phyloP scores from a whole-genome alignment of 1,140 invertebrate genomes.

The Frieseomelitta varia region DNA sequence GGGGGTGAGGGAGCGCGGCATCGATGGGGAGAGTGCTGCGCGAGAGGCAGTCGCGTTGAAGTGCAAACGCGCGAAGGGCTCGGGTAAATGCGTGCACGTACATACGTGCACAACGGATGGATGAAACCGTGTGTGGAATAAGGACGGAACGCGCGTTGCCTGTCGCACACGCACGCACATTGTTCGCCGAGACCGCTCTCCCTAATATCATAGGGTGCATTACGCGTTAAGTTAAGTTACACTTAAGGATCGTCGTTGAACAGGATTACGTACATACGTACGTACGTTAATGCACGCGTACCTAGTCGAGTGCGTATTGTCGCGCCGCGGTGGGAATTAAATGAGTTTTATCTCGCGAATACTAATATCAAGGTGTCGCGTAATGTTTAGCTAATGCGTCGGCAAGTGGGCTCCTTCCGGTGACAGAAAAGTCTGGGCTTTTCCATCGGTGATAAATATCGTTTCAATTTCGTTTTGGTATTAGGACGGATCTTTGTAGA shows the following conservation, averaged over 20 bases:
- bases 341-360: conserved; percentile 23
- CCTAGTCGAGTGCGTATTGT: conserved; percentile 8
- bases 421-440: not conserved
- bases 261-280: conserved; percentile 44
- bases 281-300: conserved; percentile 39
- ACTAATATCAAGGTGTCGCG: conserved; percentile 12
- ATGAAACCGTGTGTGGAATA: not conserved
- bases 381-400: not conserved
- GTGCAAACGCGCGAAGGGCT: conserved; percentile 51
- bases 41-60: conserved; percentile 49
- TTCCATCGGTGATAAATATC: not conserved
- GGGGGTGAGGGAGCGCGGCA: conserved; percentile 31
- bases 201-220: conserved; percentile 49
- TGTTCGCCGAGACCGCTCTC: conserved; percentile 5
- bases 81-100: conserved; percentile 12
- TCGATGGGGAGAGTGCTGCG: conserved; percentile 45
- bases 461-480: not conserved
- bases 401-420: not conserved
- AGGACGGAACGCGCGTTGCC: not conserved
- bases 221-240: conserved; percentile 54
- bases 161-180: not conserved
- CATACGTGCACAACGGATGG: not conserved
- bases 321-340: conserved; percentile 19
- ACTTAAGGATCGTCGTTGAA: conserved; percentile 45
- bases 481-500: not conserved